Percentiles rank a stretch among this genome's conserved stretches.
Conservation (phyloP, 2,888 invertebrate genomes). For the Tromatobia lineatoria region DNA sequence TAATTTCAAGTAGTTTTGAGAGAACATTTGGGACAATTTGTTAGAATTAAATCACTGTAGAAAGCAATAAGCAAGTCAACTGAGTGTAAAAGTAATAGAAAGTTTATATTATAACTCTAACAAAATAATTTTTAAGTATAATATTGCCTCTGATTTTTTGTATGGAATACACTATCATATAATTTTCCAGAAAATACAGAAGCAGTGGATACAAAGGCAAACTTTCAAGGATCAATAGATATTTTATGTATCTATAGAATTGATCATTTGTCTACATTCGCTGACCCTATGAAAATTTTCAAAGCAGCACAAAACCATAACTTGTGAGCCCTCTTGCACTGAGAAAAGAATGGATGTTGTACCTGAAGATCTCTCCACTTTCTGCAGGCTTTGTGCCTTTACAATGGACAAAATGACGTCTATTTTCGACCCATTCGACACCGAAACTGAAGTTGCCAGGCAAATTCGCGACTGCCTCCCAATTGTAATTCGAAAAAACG, state of each 20-base stretch:
- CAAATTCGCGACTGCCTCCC: constrained; percentile 59
- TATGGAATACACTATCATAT: not conserved
- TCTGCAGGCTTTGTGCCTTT: constrained; percentile 62
- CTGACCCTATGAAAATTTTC: not conserved
- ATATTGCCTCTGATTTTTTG: too few species aligned
- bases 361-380: not conserved
- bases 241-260: not conserved
- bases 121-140: not conserved
- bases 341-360: not conserved
- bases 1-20: too few species aligned
- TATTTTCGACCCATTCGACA: constrained; percentile 27
- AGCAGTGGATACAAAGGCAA: not conserved
- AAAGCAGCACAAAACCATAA: not conserved
- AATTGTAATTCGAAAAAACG: constrained; percentile 49
- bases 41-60: too few species aligned
- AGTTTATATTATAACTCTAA: too few species aligned
- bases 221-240: not conserved
- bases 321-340: not conserved
- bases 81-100: too few species aligned
- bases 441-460: constrained; percentile 6
- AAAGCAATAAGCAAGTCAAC: too few species aligned
- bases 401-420: constrained; percentile 24
- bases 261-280: not conserved
- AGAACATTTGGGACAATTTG: too few species aligned
- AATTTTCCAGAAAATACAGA: not conserved